These are phyloP conservation scores for Eretmocerus hayati DNA, from an alignment of 2,888 invertebrate genomes.

Conservation along the genomic window DNA sequence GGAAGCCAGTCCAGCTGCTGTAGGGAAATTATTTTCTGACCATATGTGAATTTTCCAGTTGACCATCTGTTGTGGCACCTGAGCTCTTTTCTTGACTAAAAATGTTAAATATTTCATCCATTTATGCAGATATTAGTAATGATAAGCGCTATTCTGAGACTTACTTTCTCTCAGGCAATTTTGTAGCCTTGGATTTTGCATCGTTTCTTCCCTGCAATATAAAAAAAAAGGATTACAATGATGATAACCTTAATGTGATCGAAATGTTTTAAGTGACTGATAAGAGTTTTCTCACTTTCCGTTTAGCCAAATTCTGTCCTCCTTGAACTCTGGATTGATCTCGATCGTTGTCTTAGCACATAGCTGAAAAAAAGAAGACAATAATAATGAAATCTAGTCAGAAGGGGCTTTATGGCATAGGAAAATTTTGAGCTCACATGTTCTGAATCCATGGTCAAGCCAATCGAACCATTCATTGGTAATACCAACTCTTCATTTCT, in stretches of 20 bases:
- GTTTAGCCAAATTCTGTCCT: slow-evolving; percentile 84
- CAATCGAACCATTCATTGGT: slow-evolving; percentile 93
- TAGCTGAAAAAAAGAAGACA: slow-evolving; percentile 53
- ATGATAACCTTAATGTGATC: slow-evolving; percentile 1
- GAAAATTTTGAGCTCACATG: slow-evolving; percentile 54
- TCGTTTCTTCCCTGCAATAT: slow-evolving; percentile 55
- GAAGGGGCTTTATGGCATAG: background rate
- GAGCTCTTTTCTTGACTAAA: slow-evolving; percentile 50
- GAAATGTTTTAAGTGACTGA: no score
- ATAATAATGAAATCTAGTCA: background rate
- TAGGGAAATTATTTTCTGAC: slow-evolving; percentile 96
- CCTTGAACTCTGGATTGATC: slow-evolving; percentile 61
- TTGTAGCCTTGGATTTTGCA: slow-evolving; percentile 15
- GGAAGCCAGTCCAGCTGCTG: slow-evolving; percentile 95
- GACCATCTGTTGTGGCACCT: slow-evolving; percentile 46
- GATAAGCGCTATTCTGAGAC: slow-evolving; percentile 24
- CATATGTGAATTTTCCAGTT: slow-evolving; percentile 74
- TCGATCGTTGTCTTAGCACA: slow-evolving; percentile 86
- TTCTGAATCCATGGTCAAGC: slow-evolving; percentile 78
- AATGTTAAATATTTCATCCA: background rate
- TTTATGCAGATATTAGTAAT: background rate
- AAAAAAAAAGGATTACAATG: slow-evolving; percentile 24
- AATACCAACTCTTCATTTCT: slow-evolving; percentile 84
- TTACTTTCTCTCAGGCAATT: slow-evolving; percentile 46
- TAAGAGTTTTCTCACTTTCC: slow-evolving; percentile 3